Conservation (phyloP, 2,113 vertebrate genomes). For the Melanostigma gelatinosum region DNA sequence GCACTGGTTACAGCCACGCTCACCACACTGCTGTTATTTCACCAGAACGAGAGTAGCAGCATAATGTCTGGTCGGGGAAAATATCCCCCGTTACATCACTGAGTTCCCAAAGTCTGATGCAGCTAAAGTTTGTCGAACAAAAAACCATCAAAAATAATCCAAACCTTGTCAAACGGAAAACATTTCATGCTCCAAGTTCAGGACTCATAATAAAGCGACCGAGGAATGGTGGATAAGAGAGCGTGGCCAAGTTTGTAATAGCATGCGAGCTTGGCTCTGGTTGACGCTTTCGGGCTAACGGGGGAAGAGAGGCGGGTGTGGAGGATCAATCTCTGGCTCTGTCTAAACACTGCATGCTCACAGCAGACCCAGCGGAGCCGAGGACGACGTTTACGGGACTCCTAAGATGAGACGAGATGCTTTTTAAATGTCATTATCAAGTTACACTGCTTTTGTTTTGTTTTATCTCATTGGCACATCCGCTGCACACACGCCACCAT, state of each 20-base stretch:
- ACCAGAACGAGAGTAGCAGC: constrained; percentile 59
- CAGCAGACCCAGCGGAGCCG: constrained; percentile 76
- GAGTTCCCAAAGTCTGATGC: constrained; percentile 57
- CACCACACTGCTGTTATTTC: constrained; percentile 58
- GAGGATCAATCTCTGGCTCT: constrained; percentile 73
- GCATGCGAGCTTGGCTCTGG: constrained; percentile 57
- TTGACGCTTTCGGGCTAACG: constrained; percentile 42
- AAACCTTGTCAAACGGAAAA: constrained; percentile 50
- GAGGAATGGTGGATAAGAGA: constrained; percentile 29
- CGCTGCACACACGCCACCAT: neutral
- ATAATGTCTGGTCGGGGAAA: constrained; percentile 43
- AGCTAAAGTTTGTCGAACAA: constrained; percentile 43
- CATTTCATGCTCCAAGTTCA: constrained; percentile 23
- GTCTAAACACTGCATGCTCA: constrained; percentile 77
- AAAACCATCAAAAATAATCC: constrained; percentile 16
- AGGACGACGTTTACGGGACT: constrained; percentile 61
- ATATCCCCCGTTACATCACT: constrained; percentile 56
- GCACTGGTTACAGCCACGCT: constrained; percentile 23
- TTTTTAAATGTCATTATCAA: constrained; percentile 54
- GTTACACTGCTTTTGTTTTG: constrained; percentile 9
- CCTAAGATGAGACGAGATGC: constrained; percentile 19
- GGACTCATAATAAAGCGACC: constrained; percentile 54
- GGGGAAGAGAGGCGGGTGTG: constrained; percentile 17
- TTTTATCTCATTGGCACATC: constrained; percentile 15
- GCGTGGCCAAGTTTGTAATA: constrained; percentile 58